Evolutionary conservation across 2,797 vertebrate species (phyloP), one percentile per base, ranked within the genome.

Genomic region (Diceros bicornis): DNA sequence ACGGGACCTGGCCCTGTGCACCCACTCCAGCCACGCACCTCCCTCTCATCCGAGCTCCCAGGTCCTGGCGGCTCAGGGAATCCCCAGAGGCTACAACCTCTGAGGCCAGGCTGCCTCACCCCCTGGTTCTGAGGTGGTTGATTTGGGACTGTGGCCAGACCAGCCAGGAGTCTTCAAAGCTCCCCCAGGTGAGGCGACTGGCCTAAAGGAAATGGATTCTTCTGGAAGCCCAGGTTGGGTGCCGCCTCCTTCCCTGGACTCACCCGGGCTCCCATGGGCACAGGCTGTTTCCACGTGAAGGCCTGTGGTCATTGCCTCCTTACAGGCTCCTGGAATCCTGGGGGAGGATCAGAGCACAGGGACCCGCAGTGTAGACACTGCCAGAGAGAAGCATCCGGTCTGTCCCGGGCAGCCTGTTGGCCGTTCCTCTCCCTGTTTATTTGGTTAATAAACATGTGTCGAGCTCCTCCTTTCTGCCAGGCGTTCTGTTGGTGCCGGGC

Each of bases 401-500:
- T 68, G 6, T n/a, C 27, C 50, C 1, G 18, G 72, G 50, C 64
- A 23, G 77, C 4, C 0, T 14, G 47, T 27, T 29, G 27, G 68
- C 2, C 0, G 11, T 64, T 72, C 27, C 83, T 59, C 61, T 32
- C 23, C 29, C 20, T 0, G 1, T n/a, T 59, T 72, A 9, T 68
- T 90, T 72, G 66, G 55, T 66, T 9, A 68, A 64, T n/a, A 71
- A 44, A 84, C 34, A 25, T 3, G 7, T 7, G 25, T 9, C 1
- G 23, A 41, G 23, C 1, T 0, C 62, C 69, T 81, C 83, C 74
- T 61, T 78, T 89, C 52, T 25, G 16, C 78, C 32, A 2, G 94
- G 52, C 3, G 1, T 27, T n/a, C 61, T 13, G 23, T 12, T 8
- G 0, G 44, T 50, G 32, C 59, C 1, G 0, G 16, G 16, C 3